phyloP scores from a whole-genome alignment of 2,113 vertebrate species.

The Onychostoma macrolepis region DNA sequence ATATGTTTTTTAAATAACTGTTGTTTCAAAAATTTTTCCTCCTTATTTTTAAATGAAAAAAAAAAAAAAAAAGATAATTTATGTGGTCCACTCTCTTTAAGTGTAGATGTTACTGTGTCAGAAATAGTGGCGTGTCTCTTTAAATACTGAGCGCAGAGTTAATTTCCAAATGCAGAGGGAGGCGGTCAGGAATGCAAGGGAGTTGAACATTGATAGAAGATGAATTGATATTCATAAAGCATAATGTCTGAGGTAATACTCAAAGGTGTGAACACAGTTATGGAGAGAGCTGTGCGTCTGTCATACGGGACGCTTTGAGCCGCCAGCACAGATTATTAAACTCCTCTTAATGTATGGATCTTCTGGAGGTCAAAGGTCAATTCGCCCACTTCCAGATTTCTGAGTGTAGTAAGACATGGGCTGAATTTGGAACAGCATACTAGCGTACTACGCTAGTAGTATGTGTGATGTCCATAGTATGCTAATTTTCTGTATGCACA shows the following conservation, averaged over 20 bases:
- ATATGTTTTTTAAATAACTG: too few species aligned
- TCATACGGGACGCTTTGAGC: conserved; percentile 41
- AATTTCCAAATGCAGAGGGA: conserved; percentile 55
- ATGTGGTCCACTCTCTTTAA: not conserved
- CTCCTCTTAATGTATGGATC: conserved; percentile 36
- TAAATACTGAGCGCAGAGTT: conserved; percentile 46
- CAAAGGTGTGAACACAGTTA: conserved; percentile 47
- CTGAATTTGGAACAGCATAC: not conserved
- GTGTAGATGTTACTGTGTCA: not conserved
- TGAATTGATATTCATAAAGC: conserved; percentile 53
- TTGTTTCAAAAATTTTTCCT: too few species aligned
- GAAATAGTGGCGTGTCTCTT: conserved; percentile 5
- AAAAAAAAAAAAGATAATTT: too few species aligned
- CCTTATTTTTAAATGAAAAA: too few species aligned
- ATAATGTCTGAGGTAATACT: conserved; percentile 57
- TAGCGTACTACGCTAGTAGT: not conserved
- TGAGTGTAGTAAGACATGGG: not conserved
- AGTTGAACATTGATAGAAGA: conserved; percentile 65
- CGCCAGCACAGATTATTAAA: conserved; percentile 27
- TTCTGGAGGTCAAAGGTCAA: conserved; percentile 29
- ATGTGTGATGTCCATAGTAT: not conserved
- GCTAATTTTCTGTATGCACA: not conserved
- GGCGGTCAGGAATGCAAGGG: conserved; percentile 68
- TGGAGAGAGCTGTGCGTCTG: conserved; percentile 5
- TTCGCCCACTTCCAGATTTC: not conserved